Base-by-base conservation (phyloP, 2,888 invertebrate genomes). In the Troides oblongomaculatus region DNA sequence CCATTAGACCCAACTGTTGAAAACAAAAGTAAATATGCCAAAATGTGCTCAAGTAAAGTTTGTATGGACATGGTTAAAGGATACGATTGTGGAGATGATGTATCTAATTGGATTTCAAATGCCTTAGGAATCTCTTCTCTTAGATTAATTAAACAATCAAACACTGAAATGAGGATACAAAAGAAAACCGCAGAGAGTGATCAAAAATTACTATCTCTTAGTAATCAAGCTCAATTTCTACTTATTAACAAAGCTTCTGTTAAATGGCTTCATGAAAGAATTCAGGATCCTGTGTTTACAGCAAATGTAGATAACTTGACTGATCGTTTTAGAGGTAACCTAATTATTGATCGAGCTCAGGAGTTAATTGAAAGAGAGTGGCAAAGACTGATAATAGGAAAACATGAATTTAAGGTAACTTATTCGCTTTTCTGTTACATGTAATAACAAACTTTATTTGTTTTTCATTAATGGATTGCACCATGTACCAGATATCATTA, bases 321-420 rank as follows among this genome's bases (percentile, higher is more conserved):
- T 4, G 93, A 94, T 72, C 93, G 99, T 76, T 99, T 99, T 86
- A 94, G 99, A 79, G 96, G 97, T n/a, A 99, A 99, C 89, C 93
- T 99, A 57, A 94, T 99, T 2, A 93, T 98, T 18, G 94, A 95
- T 74, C 96, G 96, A 67, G 87, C 93, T 2, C 79, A 90, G 39
- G 93, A 97, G n/a, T 95, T 98, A 79, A 94, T 94, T 43, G 99
- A 99, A 92, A 95, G 95, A 65, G 84, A 93, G 1, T 97, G 97
- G 94, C 86, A 93, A 23, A 82, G 87, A 70, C 79, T 98, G 70
- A 81, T 87, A 64, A 95, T 98, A 77, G 96, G 96, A 62, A 91
- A 93, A 66, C 85, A 93, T 73, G 81, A 86, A 68, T 96, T 97
- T 80, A 90, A 94, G 93, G 97, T 96, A 89, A 79, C 73, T 70